Percentiles rank a stretch among this genome's conserved stretches.
phyloP scores from a whole-genome alignment of 2,113 vertebrate species.

The Talpa occidentalis region DNA sequence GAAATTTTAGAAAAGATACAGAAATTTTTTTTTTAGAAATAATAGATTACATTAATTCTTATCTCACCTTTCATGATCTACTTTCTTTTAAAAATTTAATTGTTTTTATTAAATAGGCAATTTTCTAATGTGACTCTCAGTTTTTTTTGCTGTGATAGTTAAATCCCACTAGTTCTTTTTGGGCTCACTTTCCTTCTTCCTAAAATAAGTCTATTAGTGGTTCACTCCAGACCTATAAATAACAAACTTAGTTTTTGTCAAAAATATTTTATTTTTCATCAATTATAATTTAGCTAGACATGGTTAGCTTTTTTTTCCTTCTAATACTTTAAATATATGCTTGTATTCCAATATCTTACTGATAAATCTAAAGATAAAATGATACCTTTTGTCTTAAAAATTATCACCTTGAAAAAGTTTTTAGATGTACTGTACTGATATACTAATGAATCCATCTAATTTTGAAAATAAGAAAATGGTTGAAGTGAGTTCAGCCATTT shows the following conservation, averaged over 20 bases:
- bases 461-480: slow-evolving; percentile 37
- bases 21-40: background rate
- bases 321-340: slow-evolving; percentile 8
- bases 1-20: background rate
- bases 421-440: slow-evolving; percentile 2
- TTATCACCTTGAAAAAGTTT: background rate
- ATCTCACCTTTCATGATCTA: background rate
- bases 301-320: background rate
- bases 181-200: slow-evolving; percentile 28
- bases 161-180: background rate
- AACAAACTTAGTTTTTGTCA: slow-evolving; percentile 15
- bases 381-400: background rate
- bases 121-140: background rate
- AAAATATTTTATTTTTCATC: slow-evolving; percentile 47
- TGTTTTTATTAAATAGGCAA: background rate
- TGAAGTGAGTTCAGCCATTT: too few species aligned
- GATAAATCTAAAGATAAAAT: background rate
- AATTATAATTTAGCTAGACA: background rate
- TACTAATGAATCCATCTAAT: background rate
- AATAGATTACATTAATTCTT: slow-evolving; percentile 1
- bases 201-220: background rate
- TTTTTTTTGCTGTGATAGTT: background rate
- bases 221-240: background rate
- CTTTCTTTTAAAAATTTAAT: background rate
- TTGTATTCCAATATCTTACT: slow-evolving; percentile 24